Conservation (phyloP, 1,140 invertebrate genomes). For the Pseudomyrmex cubaensis region DNA sequence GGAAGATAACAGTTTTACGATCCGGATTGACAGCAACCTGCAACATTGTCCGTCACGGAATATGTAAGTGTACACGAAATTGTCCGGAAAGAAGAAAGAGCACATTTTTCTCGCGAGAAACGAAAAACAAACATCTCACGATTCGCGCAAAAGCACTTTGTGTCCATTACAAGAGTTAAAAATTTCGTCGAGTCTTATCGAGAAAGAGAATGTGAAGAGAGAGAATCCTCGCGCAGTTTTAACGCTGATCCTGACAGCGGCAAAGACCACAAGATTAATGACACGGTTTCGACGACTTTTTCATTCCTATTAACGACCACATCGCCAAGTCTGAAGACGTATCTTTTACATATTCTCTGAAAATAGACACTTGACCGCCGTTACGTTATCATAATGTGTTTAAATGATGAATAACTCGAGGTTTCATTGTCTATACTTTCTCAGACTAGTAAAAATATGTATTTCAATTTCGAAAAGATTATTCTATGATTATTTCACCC, state of each 20-base stretch:
- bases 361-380: background rate
- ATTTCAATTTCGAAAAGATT: background rate
- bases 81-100: background rate
- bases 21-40: background rate
- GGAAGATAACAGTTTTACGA: constrained; percentile 65
- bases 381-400: background rate
- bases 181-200: constrained; percentile 73
- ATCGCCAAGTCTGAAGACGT: background rate
- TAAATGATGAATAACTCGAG: background rate
- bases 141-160: constrained; percentile 18
- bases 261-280: constrained; percentile 45
- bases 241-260: constrained; percentile 29
- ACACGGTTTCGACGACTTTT: constrained; percentile 43
- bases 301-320: constrained; percentile 35
- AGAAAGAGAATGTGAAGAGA: background rate
- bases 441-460: background rate
- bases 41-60: background rate
- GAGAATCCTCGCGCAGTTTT: constrained; percentile 26
- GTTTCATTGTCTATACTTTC: constrained; percentile 6
- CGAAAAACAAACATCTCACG: constrained; percentile 6
- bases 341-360: background rate
- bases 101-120: background rate
- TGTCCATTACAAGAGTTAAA: constrained; percentile 79
- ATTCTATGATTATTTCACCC: background rate
- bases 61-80: background rate